Evolutionary conservation across 2,113 vertebrate genomes (phyloP).

Genomic region (Callorhinus ursinus): DNA sequence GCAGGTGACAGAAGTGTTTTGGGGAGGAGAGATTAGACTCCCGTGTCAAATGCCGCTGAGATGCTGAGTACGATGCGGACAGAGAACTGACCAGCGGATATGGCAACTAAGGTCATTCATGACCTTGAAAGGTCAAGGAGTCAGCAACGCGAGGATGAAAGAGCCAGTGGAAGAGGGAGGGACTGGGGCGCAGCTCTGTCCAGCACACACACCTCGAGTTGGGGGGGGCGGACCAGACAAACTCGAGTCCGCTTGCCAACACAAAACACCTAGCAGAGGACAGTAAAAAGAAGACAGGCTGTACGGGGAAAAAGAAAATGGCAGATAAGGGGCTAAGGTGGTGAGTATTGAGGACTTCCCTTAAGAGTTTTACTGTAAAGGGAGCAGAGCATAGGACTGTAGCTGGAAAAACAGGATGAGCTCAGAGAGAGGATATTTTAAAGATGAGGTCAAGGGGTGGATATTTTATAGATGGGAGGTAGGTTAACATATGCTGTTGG

Average conservation of each 20-base stretch:
- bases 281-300: neutral
- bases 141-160: neutral
- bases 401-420: neutral
- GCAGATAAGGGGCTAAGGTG: neutral
- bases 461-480: neutral
- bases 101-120: neutral
- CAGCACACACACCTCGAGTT: neutral
- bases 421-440: neutral
- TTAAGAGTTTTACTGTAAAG: constrained; percentile 9
- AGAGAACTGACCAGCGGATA: neutral
- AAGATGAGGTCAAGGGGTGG: neutral
- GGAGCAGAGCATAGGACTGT: neutral
- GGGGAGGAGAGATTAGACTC: neutral
- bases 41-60: neutral
- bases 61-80: neutral
- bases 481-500: neutral
- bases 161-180: neutral
- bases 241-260: neutral
- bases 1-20: neutral
- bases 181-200: neutral
- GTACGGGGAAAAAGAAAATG: neutral
- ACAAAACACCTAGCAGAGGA: neutral
- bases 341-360: neutral
- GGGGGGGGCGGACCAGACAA: neutral
- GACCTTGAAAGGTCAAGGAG: neutral